Evolutionary conservation across 2,113 vertebrate species (phyloP), one percentile per base, ranked within the genome.

Genomic region (Cololabis saira): DNA sequence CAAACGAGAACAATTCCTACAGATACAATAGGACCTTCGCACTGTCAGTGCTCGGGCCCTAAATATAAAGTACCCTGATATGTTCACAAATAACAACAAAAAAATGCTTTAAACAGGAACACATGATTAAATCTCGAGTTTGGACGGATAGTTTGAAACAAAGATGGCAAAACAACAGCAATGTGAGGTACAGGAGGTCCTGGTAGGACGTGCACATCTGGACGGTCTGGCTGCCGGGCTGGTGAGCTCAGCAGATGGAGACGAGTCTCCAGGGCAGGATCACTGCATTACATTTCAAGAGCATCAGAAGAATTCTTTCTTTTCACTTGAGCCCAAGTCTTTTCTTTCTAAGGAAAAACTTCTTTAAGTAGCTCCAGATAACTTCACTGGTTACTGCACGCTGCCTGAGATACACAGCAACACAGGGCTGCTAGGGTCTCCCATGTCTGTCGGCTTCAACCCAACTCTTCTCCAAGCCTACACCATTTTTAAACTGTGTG

Each of bases 51-150:
- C n/a, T n/a, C n/a, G n/a, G n/a, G n/a, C n/a, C n/a, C 18, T 71
- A 85, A 53, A 62, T 50, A 61, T 64, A 52, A 76, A 69, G 87
- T 87, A 87, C 86, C 87, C 86, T 91, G 85, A 90, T 82, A 67
- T 65, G 63, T 57, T 72, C 27, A 72, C 47, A 59, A 57, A 61
- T 21, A 78, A 66, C 14, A 70, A 57, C 40, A 71, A 4, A n/a
- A 65, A 14, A 70, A 44, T 24, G 49, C 14, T 70, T 27, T 52
- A 18, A 60, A 61, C 10, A 47, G 27, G 11, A 74, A 44, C 40
- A 52, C 5, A 24, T 3, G 10, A 30, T 18, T 17, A 21, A 63
- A 61, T 64, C 45, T 55, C 71, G 52, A 70, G 42, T 76, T 74
- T 64, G 45, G 59, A 80, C 61, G 71, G 51, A 68, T 22, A 50